These are phyloP conservation scores for Stenodera caucasica DNA, from an alignment of 2,888 invertebrate species.

Conservation along the genomic window DNA sequence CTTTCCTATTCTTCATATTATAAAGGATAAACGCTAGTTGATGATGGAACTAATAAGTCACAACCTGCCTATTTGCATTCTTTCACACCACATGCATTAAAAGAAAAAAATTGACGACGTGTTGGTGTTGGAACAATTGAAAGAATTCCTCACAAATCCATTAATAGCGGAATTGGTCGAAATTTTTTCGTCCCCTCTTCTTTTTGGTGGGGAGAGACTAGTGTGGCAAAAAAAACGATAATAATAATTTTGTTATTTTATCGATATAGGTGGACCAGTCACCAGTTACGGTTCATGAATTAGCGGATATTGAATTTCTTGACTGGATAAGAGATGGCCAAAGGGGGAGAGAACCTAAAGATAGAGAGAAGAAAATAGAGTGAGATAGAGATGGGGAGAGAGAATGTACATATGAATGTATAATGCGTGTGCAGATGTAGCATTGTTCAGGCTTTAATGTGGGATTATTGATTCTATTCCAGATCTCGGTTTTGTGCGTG, in stretches of 20 bases:
- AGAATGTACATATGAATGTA: constrained; percentile 46
- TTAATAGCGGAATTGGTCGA: no score
- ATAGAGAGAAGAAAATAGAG: constrained; percentile 11
- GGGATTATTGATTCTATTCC: constrained; percentile 44
- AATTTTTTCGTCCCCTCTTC: no score
- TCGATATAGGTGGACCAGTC: constrained; percentile 20
- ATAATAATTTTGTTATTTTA: no score
- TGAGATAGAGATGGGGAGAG: constrained; percentile 6
- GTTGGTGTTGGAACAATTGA: neutral
- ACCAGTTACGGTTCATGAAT: constrained; percentile 15
- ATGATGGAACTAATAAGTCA: constrained; percentile 27
- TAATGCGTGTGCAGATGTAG: constrained; percentile 51
- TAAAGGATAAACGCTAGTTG: constrained; percentile 24
- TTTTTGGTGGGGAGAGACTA: no score
- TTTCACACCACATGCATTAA: constrained; percentile 25
- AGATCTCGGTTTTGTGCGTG: constrained; percentile 39
- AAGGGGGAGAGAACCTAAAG: neutral
- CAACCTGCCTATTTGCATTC: constrained; percentile 25
- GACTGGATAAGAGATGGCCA: neutral
- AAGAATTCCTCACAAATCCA: no score
- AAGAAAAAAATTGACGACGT: neutral
- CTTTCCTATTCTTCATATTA: constrained; percentile 1
- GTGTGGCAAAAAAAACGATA: no score
- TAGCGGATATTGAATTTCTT: constrained; percentile 30
- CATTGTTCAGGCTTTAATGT: constrained; percentile 46